Percentiles rank a stretch among this genome's conserved stretches.
phyloP scores from a whole-genome alignment of 2,888 invertebrate genomes.

The Sesia bembeciformis region DNA sequence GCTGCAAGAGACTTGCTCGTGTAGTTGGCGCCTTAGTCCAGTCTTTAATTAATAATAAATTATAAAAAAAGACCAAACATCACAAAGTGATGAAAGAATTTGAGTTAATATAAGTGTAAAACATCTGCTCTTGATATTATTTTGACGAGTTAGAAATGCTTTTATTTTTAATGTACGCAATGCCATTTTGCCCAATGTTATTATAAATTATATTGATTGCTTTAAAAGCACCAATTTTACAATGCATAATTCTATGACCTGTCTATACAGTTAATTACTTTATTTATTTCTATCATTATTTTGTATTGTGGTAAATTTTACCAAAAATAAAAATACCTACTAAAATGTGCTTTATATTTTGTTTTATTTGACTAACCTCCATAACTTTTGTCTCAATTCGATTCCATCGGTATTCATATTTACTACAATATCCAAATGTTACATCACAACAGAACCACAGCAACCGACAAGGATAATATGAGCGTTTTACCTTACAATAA shows the following conservation, averaged over 20 bases:
- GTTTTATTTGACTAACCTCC: conserved; percentile 32
- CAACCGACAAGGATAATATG: no score
- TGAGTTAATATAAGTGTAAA: conserved; percentile 43
- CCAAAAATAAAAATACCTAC: conserved; percentile 69
- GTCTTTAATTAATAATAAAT: conserved; percentile 13
- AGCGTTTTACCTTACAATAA: no score
- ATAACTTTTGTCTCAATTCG: no score
- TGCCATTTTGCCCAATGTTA: conserved; percentile 75
- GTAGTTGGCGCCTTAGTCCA: no score
- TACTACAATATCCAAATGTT: no score
- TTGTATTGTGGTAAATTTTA: conserved; percentile 74
- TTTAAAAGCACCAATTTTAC: conserved; percentile 75
- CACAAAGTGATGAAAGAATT: conserved; percentile 63
- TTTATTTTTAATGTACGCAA: conserved; percentile 72
- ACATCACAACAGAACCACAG: no score
- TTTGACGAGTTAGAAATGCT: conserved; percentile 63
- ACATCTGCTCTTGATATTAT: conserved; percentile 70
- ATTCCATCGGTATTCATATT: no score
- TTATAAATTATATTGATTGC: conserved; percentile 73
- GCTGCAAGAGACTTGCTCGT: no score
- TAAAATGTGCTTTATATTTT: conserved; percentile 69
- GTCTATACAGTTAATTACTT: conserved; percentile 73
- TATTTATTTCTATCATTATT: conserved; percentile 74
- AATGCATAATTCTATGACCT: conserved; percentile 73
- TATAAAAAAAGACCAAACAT: conserved; percentile 54